A percentile compares a stretch with the other conserved stretches of the same genome.
These are phyloP conservation scores for Ceratoteleas bidentatus DNA, from an alignment of 1,140 invertebrate genomes.

Conservation along the genomic window DNA sequence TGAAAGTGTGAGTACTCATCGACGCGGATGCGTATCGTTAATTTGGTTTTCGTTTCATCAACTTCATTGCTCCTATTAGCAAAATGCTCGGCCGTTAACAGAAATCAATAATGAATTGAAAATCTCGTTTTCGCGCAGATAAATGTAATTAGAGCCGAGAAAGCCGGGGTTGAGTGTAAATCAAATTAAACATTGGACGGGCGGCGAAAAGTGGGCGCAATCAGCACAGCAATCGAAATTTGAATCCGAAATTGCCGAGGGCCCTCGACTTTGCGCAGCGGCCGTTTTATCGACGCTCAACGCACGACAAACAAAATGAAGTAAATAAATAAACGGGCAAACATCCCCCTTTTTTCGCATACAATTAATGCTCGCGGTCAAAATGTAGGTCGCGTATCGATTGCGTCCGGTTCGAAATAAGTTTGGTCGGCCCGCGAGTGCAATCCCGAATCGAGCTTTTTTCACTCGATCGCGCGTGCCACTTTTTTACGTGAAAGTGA, in stretches of 20 bases:
- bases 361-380: conserved; percentile 33
- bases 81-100: no score
- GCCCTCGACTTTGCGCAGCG: conserved; percentile 12
- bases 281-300: neutral
- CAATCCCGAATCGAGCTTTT: conserved; percentile 7
- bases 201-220: neutral
- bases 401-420: conserved; percentile 20
- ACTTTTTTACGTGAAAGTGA: no score
- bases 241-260: conserved; percentile 18
- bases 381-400: conserved; percentile 48
- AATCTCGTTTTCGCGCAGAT: conserved; percentile 26
- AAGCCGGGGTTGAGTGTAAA: neutral
- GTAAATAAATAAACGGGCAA: conserved; percentile 30
- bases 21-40: no score
- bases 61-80: no score
- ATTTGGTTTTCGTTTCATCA: no score
- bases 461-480: no score
- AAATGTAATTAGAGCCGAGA: neutral
- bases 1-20: no score
- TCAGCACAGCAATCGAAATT: conserved; percentile 22
- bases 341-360: conserved; percentile 22
- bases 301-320: conserved; percentile 19
- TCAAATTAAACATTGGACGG: neutral
- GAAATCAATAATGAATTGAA: conserved; percentile 53
- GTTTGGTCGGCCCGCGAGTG: neutral